Conservation (phyloP, 2,797 vertebrate genomes). For the Sardinella longiceps region DNA sequence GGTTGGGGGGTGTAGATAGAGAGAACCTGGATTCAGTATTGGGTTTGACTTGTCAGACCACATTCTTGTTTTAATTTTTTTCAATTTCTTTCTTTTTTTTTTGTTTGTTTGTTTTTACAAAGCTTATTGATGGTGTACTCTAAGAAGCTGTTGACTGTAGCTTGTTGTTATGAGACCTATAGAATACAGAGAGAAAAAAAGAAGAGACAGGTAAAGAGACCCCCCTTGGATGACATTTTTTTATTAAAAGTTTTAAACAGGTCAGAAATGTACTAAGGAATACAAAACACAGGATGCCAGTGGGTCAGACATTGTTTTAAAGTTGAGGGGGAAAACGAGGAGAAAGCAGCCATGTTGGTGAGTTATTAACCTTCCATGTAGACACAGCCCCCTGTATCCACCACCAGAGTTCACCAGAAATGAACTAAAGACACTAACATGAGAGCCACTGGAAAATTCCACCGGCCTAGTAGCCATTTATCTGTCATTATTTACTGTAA, state of each 20-base stretch:
- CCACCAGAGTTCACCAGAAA: slow-evolving; percentile 54
- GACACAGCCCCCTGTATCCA: slow-evolving; percentile 46
- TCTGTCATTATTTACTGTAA: slow-evolving; percentile 68
- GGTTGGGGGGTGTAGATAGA: not conserved
- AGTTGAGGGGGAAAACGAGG: slow-evolving; percentile 54
- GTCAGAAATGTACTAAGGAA: slow-evolving; percentile 66
- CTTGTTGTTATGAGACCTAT: slow-evolving; percentile 99
- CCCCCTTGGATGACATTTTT: slow-evolving; percentile 59
- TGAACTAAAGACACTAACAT: slow-evolving; percentile 47
- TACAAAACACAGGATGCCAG: slow-evolving; percentile 69
- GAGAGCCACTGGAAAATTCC: slow-evolving; percentile 56
- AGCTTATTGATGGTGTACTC: slow-evolving; percentile 70
- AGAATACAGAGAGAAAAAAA: slow-evolving; percentile 79
- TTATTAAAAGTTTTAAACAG: slow-evolving; percentile 76
- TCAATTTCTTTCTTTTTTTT: not conserved
- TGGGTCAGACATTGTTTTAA: slow-evolving; percentile 67
- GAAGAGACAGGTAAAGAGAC: slow-evolving; percentile 84
- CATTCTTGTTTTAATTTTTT: slow-evolving; percentile 7
- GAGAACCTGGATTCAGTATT: slow-evolving; percentile 14
- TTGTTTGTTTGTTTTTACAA: slow-evolving; percentile 66
- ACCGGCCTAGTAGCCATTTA: slow-evolving; percentile 60
- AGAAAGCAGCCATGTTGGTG: slow-evolving; percentile 77
- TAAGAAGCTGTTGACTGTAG: slow-evolving; percentile 95
- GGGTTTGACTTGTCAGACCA: slow-evolving; percentile 32
- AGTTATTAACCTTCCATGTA: slow-evolving; percentile 62